Evolutionary conservation across 2,113 vertebrate species (phyloP).

Genomic region (Syrmaticus mikado): DNA sequence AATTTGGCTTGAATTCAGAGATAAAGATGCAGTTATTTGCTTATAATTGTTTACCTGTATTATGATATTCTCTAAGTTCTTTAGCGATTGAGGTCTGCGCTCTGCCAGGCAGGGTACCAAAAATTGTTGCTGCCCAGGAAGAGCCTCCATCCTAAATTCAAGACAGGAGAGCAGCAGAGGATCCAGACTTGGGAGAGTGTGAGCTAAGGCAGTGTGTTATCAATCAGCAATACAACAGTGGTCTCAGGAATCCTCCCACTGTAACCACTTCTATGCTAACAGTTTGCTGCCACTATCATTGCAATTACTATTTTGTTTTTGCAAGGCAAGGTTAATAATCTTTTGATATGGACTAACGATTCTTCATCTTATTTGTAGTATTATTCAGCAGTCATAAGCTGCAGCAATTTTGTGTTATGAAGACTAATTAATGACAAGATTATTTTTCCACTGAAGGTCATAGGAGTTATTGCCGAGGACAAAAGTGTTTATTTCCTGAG

Average conservation of each 20-base stretch:
- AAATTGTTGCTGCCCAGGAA: neutral
- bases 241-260: neutral
- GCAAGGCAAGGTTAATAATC: neutral
- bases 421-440: neutral
- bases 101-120: neutral
- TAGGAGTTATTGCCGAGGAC: neutral
- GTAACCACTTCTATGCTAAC: neutral
- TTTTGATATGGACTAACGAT: neutral
- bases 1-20: neutral
- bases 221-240: neutral
- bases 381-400: neutral
- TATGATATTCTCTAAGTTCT: neutral
- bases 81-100: neutral
- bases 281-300: neutral
- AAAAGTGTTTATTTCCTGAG: neutral
- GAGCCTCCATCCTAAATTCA: neutral
- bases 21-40: neutral
- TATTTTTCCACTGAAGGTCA: neutral
- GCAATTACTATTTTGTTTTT: neutral
- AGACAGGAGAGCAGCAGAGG: neutral
- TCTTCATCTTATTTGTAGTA: neutral
- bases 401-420: neutral
- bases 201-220: neutral
- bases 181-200: neutral
- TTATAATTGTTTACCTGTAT: neutral